Evolutionary conservation across 1,140 invertebrate genomes (phyloP), one percentile per base, ranked within the genome.

Genomic region (Ceratoteleas bidentatus): DNA sequence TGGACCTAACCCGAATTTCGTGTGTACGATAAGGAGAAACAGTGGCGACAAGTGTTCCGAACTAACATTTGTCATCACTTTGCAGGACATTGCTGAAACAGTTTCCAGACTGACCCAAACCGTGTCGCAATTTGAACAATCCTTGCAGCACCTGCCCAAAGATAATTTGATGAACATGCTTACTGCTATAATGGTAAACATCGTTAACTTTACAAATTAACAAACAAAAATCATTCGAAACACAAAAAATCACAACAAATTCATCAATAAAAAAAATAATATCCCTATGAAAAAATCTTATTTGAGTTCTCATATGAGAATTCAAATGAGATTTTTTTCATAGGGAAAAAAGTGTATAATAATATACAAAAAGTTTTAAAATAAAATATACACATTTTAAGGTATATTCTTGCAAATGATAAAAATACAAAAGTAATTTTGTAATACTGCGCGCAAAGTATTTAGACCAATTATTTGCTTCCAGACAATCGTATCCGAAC

Each of bases 151-250:
- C 85, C 91, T 96, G 69, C 95, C 95, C n/a, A 92, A 92, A 60
- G 93, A 94, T 85, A 95, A 93, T 88, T 92, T 96, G 65, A 92
- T 94, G 58, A 91, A 93, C 40, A 96, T 96, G 94, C 92, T 95
- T 53, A 89, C 92, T 52, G 93, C 94, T 81, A 90, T 96, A 24
- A 92, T 91, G 93, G 95, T 96, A 92, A 95, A 24, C 24, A 24
- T 24, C 24, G 24, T 24, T 24, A 24, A 24, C 24, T 24, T 24
- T 24, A 24, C 24, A 36, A 56, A 53, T 53, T 53, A 24, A 24
- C 7, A 56, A n/a, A 6, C 43, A 33, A 45, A 24, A 24, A 4
- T 2, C 32, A 24, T 24, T 24, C 24, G 4, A 24, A 24, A 24
- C 24, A 24, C 7, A 53, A 32, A 32, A 32, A 24, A 53, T 53